A percentile compares a stretch with the other conserved stretches of the same genome.
Conservation (phyloP, 2,797 vertebrate genomes). For the Danio aesculapii region DNA sequence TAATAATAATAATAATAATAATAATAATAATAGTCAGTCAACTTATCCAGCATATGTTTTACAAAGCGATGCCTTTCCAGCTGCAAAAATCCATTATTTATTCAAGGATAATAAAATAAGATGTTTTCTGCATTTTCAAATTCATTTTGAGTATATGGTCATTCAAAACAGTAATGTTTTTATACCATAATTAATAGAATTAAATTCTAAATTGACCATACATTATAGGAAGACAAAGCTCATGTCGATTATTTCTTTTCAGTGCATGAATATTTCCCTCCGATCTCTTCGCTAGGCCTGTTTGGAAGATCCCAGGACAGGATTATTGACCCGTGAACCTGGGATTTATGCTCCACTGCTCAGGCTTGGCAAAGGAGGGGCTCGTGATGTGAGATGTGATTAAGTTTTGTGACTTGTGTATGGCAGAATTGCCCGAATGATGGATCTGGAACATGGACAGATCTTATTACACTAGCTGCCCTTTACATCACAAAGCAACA, state of each 20-base stretch:
- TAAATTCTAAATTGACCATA: neutral
- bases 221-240: neutral
- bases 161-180: neutral
- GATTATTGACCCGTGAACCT: slow-evolving; percentile 42
- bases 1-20: too few relatives aligned
- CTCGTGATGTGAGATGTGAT: slow-evolving; percentile 37
- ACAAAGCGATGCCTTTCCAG: too few relatives aligned
- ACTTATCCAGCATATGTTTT: too few relatives aligned
- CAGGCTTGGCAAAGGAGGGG: slow-evolving; percentile 8
- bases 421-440: slow-evolving; percentile 49
- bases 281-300: neutral
- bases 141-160: neutral
- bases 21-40: too few relatives aligned
- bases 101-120: too few relatives aligned
- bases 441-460: slow-evolving; percentile 41
- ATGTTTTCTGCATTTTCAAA: neutral
- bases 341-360: slow-evolving; percentile 42
- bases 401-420: slow-evolving; percentile 49
- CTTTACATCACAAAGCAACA: slow-evolving; percentile 42
- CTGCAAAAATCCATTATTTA: too few relatives aligned
- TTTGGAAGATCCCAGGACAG: slow-evolving; percentile 2
- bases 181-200: neutral
- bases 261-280: neutral
- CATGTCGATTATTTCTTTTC: neutral
- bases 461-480: slow-evolving; percentile 45